Conservation (phyloP, 2,797 vertebrate species). For the Tachyglossus aculeatus region DNA sequence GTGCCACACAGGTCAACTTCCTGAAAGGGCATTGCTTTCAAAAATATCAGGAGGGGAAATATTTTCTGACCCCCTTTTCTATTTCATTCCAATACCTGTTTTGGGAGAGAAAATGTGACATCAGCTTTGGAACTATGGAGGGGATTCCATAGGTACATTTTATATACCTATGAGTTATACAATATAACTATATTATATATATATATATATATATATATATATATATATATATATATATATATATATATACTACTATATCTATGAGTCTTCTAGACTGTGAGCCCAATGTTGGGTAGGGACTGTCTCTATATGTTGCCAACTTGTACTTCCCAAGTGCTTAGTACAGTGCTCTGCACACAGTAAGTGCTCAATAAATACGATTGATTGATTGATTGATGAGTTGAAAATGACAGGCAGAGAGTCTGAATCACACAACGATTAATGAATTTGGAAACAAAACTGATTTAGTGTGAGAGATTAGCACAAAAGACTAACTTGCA, state of each 20-base stretch:
- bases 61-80: constrained; percentile 21
- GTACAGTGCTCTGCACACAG: no score
- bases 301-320: no score
- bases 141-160: background rate
- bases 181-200: background rate
- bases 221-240: background rate
- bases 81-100: constrained; percentile 16
- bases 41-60: constrained; percentile 23
- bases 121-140: background rate
- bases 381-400: no score
- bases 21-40: constrained; percentile 33
- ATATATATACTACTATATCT: background rate
- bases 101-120: background rate
- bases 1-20: constrained; percentile 17
- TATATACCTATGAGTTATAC: background rate
- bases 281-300: no score
- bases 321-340: no score
- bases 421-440: no score
- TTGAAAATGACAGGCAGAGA: no score
- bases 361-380: no score
- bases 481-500: no score
- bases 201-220: background rate
- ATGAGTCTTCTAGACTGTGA: no score
- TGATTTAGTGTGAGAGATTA: no score
- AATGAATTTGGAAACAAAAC: no score